Percentiles rank a stretch among this genome's conserved stretches.
These are phyloP conservation scores for Andrena praecox DNA, from an alignment of 2,888 invertebrate genomes.

Conservation along the genomic window DNA sequence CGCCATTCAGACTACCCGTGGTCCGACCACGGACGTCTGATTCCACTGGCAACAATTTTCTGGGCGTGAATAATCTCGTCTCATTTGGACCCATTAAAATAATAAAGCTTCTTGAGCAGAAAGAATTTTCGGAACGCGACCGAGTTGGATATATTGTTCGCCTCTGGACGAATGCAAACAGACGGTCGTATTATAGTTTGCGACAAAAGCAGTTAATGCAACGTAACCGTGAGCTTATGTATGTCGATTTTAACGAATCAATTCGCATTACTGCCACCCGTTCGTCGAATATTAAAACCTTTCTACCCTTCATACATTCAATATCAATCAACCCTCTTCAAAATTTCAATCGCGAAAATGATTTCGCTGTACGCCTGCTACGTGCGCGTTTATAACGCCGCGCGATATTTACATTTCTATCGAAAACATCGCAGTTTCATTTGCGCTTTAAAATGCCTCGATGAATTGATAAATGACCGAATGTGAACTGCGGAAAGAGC, in stretches of 20 bases:
- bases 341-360: constrained; percentile 42
- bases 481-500: neutral
- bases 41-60: constrained; percentile 7
- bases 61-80: neutral
- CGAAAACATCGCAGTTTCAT: constrained; percentile 8
- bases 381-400: neutral
- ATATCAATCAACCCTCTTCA: constrained; percentile 9
- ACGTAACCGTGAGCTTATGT: neutral
- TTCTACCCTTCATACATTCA: constrained; percentile 7
- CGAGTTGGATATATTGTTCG: neutral
- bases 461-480: constrained; percentile 7
- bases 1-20: neutral
- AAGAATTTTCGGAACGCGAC: too few species aligned
- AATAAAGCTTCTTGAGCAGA: neutral
- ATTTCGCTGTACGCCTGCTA: constrained; percentile 14
- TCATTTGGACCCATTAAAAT: neutral
- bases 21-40: neutral
- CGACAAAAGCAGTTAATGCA: constrained; percentile 2
- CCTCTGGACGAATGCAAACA: neutral
- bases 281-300: constrained; percentile 12
- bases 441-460: neutral
- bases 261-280: constrained; percentile 16
- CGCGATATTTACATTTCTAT: constrained; percentile 25
- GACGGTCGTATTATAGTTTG: neutral
- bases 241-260: constrained; percentile 17